A percentile compares a stretch with the other conserved stretches of the same genome.
Evolutionary conservation across 2,888 invertebrate genomes (phyloP).

Genomic region (Danaus chrysippus): DNA sequence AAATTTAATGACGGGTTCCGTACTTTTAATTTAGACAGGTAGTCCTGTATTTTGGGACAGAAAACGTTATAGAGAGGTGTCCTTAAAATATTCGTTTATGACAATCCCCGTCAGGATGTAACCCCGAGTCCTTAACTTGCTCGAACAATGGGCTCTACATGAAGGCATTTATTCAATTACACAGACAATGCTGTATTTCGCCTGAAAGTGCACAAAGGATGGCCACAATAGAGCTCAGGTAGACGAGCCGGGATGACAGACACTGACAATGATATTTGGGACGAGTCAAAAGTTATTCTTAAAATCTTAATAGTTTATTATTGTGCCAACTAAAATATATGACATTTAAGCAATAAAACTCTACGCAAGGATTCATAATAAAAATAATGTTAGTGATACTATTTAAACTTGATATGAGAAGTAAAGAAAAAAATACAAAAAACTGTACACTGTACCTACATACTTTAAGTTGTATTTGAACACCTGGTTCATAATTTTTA

Average conservation of each 20-base stretch:
- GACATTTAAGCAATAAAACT: not conserved
- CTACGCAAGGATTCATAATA: too few relatives aligned
- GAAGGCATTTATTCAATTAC: constrained; percentile 75
- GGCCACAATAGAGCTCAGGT: constrained; percentile 60
- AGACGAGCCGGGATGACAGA: constrained; percentile 64
- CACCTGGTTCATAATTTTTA: not conserved
- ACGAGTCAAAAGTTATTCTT: constrained; percentile 68
- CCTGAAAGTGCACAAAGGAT: constrained; percentile 68
- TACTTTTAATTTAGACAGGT: constrained; percentile 57
- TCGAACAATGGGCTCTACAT: constrained; percentile 27
- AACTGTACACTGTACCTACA: not conserved
- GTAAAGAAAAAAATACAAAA: not conserved
- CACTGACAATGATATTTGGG: constrained; percentile 57
- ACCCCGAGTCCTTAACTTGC: constrained; percentile 40
- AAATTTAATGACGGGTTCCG: constrained; percentile 61
- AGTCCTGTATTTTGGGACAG: constrained; percentile 39
- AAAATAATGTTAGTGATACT: too few relatives aligned
- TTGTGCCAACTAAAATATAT: constrained; percentile 42
- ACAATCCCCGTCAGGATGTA: constrained; percentile 22
- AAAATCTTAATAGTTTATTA: constrained; percentile 51
- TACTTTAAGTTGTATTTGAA: not conserved
- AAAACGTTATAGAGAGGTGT: constrained; percentile 9
- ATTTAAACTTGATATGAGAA: not conserved
- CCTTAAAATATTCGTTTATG: constrained; percentile 4
- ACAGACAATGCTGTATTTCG: constrained; percentile 66